Evolutionary conservation across 2,113 vertebrate genomes (phyloP).

Genomic region (Natator depressus): DNA sequence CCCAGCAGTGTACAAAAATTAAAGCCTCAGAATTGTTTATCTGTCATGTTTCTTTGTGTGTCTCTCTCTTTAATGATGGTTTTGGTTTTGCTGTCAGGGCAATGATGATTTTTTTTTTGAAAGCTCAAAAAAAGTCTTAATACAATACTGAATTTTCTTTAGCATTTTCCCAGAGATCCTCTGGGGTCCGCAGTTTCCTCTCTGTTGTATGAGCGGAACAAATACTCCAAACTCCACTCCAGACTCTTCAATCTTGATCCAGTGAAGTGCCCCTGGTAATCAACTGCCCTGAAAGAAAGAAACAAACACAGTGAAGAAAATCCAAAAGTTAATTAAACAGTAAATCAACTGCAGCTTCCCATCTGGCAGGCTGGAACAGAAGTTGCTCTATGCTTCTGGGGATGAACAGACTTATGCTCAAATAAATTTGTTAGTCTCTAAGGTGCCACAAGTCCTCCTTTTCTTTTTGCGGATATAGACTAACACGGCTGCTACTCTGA

Average conservation of each 20-base stretch:
- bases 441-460: too few relatives aligned
- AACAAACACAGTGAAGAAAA: background rate
- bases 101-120: background rate
- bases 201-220: background rate
- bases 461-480: too few relatives aligned
- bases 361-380: slow-evolving; percentile 55
- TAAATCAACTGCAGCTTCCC: slow-evolving; percentile 35
- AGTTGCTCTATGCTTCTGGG: slow-evolving; percentile 31
- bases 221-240: background rate
- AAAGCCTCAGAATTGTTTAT: background rate
- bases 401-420: background rate
- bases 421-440: too few relatives aligned
- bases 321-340: slow-evolving; percentile 36
- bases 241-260: background rate
- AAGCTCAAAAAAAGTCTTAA: background rate
- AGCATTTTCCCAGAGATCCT: background rate
- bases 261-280: background rate
- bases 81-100: background rate
- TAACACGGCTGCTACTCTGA: too few relatives aligned
- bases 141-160: background rate
- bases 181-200: background rate
- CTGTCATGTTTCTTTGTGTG: background rate
- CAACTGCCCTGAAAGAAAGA: slow-evolving; percentile 5
- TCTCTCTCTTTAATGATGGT: background rate
- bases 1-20: background rate